These are phyloP conservation scores for Chelidonichthys spinosus DNA, from an alignment of 2,797 vertebrate species.

Conservation along the genomic window DNA sequence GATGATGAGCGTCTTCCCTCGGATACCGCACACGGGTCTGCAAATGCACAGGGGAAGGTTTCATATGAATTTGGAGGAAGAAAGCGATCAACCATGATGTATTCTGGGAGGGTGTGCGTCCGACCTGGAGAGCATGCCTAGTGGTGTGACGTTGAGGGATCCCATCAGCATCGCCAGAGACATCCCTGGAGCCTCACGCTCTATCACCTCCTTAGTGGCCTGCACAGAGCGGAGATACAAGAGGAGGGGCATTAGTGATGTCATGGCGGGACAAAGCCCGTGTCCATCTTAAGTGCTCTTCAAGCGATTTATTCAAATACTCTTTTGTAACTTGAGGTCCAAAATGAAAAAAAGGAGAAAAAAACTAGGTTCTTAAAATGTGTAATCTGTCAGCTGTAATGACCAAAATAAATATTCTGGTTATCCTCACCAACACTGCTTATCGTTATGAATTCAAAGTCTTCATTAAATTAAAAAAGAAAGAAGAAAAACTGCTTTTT, in stretches of 20 bases:
- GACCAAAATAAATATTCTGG: too few relatives aligned
- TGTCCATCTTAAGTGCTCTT: not conserved
- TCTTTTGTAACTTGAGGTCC: too few relatives aligned
- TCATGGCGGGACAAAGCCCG: slow-evolving; percentile 18
- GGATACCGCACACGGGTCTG: slow-evolving; percentile 97
- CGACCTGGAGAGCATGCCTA: slow-evolving; percentile 97
- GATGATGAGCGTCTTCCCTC: slow-evolving; percentile 98
- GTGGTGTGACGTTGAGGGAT: slow-evolving; percentile 97
- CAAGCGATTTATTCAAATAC: not conserved
- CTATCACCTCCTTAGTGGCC: slow-evolving; percentile 99
- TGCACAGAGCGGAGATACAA: slow-evolving; percentile 75
- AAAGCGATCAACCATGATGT: not conserved
- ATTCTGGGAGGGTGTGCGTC: not conserved
- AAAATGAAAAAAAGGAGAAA: too few relatives aligned
- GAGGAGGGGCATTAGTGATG: slow-evolving; percentile 25
- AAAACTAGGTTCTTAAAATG: too few relatives aligned
- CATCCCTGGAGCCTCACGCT: slow-evolving; percentile 98
- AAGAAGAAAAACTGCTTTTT: too few relatives aligned
- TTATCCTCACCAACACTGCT: too few relatives aligned
- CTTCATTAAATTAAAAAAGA: too few relatives aligned
- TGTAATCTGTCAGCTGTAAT: too few relatives aligned
- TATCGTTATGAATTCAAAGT: too few relatives aligned
- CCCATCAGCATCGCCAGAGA: slow-evolving; percentile 99
- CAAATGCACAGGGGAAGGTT: slow-evolving; percentile 47
- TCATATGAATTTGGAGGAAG: not conserved